A percentile compares a stretch with the other conserved stretches of the same genome.
These are phyloP conservation scores for Pleuronectes platessa DNA, from an alignment of 2,113 vertebrate genomes.

Conservation along the genomic window DNA sequence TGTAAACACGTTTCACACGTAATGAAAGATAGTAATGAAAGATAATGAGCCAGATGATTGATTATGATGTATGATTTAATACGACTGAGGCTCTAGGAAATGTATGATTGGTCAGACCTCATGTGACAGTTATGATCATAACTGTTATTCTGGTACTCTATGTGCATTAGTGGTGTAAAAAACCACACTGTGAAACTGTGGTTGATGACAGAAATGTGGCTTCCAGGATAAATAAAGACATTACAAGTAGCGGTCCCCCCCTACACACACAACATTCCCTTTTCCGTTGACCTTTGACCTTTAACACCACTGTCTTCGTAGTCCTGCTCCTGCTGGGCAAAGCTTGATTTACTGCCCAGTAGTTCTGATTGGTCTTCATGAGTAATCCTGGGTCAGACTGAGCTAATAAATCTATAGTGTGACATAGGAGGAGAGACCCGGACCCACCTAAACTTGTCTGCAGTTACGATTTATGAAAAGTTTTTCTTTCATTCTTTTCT, in stretches of 20 bases:
- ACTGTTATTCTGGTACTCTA: neutral
- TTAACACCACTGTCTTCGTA: constrained; percentile 41
- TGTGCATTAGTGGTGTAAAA: neutral
- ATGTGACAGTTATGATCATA: no score
- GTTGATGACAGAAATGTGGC: constrained; percentile 1
- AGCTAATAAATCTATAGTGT: constrained; percentile 59
- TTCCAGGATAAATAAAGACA: constrained; percentile 43
- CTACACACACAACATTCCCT: neutral
- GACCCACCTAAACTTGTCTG: neutral
- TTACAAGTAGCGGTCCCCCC: neutral
- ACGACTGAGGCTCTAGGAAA: neutral
- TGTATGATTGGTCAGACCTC: neutral
- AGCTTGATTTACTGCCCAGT: constrained; percentile 70
- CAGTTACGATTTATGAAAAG: neutral
- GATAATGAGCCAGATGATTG: neutral
- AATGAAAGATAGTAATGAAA: neutral
- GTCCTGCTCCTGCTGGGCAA: constrained; percentile 45
- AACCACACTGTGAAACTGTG: neutral
- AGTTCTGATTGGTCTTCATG: constrained; percentile 54
- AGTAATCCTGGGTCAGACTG: constrained; percentile 63
- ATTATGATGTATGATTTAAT: neutral
- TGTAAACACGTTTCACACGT: constrained; percentile 20
- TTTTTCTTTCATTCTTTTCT: neutral
- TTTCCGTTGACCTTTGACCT: constrained; percentile 58
- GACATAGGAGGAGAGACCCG: neutral